Base-by-base conservation (phyloP, 35 echinoderm and acorn worm genomes). In the Chiridota heheva region DNA sequence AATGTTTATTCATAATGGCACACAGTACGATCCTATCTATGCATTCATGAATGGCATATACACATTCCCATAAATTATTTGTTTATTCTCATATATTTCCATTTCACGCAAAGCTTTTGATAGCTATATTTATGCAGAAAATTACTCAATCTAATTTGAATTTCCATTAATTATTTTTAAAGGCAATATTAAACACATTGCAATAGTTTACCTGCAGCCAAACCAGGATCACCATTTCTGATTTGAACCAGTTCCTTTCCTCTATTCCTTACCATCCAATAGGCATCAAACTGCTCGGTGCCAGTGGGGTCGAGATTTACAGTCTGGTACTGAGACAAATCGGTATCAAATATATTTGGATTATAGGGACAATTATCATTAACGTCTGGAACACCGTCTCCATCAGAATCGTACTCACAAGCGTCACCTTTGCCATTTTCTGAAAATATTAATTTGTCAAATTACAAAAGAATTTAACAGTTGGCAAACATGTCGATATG, bases 221-320 rank as follows among this genome's bases (percentile, higher is more conserved):
- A 44, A 42, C 95, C 95, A 30, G 95, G 95, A 84, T 98, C 95
- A 40, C 84, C 79, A 68, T 98, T 98, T 29, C 82, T 84, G 16
- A 89, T 91, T 67, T 98, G 95, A 7, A 98, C 95, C 2, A 98
- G 73, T 60, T 98, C 95, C 37, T 84, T 83, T 25, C 95, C 95
- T 60, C 81, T 82, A 47, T 98, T 98, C 37, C 95, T 78, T 40
- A 98, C 95, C 36, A 98, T 91, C 95, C 95, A 98, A 70, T 92
- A 67, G 31, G 95, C 89, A 36, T 98, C 95, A 42, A 62, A 76
- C 42, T 98, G 95, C 24, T 80, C 81, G 4, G 68, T 68, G 5
- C 93, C 95, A 17, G 70, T 40, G 17, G 95, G 95, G 64, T 98
- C 93, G 43, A 98, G 81, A 6, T 58, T 26, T 20, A 88, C 68